Base-by-base conservation (phyloP, 2,888 invertebrate genomes). In the Cantharis nigra region DNA sequence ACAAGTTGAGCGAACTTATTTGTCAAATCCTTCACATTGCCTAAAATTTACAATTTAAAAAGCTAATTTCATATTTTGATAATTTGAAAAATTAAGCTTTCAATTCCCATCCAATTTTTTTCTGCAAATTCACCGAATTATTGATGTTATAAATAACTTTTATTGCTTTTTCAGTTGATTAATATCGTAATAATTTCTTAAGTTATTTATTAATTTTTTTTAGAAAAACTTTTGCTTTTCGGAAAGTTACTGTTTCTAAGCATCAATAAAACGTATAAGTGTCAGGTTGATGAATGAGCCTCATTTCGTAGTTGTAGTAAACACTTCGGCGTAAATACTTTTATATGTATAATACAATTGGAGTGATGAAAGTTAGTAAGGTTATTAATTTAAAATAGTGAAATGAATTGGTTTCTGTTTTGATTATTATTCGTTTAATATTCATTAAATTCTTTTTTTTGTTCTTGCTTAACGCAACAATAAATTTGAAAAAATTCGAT, bases 201-300 rank as follows among this genome's bases (percentile, higher is more conserved):
- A 67, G 23, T 67, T 67, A 67, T 23, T 67, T 67, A 67, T n/a
- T 20, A 67, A 67, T 67, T 26, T 23, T 67, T 65, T 65, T 23
- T 67, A 20, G 26, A 9, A 23, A 13, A 20, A 67, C 20, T 67
- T 67, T 67, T 67, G 20, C 65, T 67, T 23, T 67, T 49, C 1
- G n/a, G 26, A 26, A 20, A 67, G 23, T 23, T 26, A 67, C 65
- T 67, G 13, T 67, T 67, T 67, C 26, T 20, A 26, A 67, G 23
- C 74, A 74, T 70, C 74, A 64, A 70, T 74, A 74, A 74, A 74
- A 70, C 70, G 64, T 70, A 74, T 63, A 75, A 71, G 75, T 67
- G 75, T 71, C 67, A 67, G 75, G 18, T 71, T 75, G 75, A 75
- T 75, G 71, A 75, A 75, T 75, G 70, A 63, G 71, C 20, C 62